Conservation (phyloP, 2,113 vertebrate genomes). For the Neofelis nebulosa region DNA sequence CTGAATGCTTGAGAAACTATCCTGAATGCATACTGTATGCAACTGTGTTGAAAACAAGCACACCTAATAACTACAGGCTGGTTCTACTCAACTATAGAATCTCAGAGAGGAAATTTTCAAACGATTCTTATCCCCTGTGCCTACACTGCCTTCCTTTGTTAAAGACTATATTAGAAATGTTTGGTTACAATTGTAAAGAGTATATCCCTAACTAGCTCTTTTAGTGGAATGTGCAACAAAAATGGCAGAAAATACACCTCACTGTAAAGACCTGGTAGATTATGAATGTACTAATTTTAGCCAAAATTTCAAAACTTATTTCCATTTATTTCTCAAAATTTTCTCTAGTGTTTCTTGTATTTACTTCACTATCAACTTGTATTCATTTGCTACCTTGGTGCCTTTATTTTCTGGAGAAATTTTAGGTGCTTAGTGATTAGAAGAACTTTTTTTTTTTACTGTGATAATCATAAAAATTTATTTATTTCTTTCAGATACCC, state of each 20-base stretch:
- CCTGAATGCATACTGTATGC: neutral
- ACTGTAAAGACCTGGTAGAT: neutral
- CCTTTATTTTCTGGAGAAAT: slow-evolving; percentile 56
- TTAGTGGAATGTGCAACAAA: neutral
- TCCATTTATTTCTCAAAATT: neutral
- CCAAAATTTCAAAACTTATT: neutral
- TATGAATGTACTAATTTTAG: neutral
- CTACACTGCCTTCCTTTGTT: neutral
- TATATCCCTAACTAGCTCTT: neutral
- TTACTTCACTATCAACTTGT: neutral
- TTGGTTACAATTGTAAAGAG: neutral
- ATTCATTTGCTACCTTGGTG: neutral
- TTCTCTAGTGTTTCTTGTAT: neutral
- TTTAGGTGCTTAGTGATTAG: slow-evolving; percentile 24
- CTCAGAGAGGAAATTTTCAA: neutral
- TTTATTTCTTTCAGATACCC: slow-evolving; percentile 4
- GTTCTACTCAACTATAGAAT: neutral
- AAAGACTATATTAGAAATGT: slow-evolving; percentile 7
- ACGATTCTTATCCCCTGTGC: neutral
- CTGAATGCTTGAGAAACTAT: neutral
- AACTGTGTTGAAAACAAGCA: neutral
- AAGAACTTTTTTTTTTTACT: slow-evolving; percentile 10
- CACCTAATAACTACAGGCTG: neutral
- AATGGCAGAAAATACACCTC: neutral
- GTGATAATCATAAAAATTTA: slow-evolving; percentile 9